Base-by-base conservation (phyloP, 2,797 vertebrate genomes). In the Prionace glauca region DNA sequence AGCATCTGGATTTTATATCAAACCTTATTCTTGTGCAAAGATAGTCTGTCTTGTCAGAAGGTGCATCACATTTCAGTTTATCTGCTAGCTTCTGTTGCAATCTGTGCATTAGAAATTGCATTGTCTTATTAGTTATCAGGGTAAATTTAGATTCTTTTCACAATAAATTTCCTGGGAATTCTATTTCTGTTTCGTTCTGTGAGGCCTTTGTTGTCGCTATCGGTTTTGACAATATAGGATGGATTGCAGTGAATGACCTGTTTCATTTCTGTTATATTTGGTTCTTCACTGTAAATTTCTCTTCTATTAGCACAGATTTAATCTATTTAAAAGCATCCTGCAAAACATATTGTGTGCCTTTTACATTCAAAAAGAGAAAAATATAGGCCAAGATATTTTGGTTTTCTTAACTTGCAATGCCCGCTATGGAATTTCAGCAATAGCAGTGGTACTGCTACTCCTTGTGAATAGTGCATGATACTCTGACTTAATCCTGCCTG, bases 51-150 rank as follows among this genome's bases (percentile, higher is more conserved):
- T 92, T 16, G 20, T 41, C 90, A 92, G 36, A 92, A 36, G 90
- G 90, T 92, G 62, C 62, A 67, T 92, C 65, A n/a, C 36, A 93
- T 71, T 71, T 93, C n/a, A 93, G 62, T 18, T 93, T 93, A 93
- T 41, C 65, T 93, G n/a, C 24, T 14, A 71, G 65, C 22, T 20
- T 45, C 65, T 71, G 18, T 93, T 93, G 10, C 32, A 60, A 16
- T 41, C 65, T 71, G n/a, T 93, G 7, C 36, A 94, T 67, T 36
- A 67, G 67, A 94, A 71, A 94, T 45, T 45, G 67, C 67, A 94
- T 32, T 32, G 91, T 94, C 36, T 71, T 41, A 69, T 93, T 71
- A 41, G 91, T 36, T 94, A 93, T 92, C 60, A 92, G 62, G 36
- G 16, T 45, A 18, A 45, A 94, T 22, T 94, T 94, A 71, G 91